phyloP scores from a whole-genome alignment of 2,113 vertebrate genomes.

The Procavia capensis region DNA sequence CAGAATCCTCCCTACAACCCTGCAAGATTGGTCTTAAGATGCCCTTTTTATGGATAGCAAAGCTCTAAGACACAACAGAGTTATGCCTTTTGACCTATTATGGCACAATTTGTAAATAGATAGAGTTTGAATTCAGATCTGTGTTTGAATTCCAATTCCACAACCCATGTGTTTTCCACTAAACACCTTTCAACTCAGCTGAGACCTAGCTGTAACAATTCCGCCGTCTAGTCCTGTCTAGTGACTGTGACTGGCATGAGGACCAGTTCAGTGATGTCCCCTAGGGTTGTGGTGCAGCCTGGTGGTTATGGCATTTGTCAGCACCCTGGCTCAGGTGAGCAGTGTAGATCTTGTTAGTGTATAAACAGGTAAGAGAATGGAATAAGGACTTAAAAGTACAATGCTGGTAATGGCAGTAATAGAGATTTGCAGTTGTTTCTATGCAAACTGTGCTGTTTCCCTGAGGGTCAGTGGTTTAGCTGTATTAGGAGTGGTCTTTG shows the following conservation, averaged over 20 bases:
- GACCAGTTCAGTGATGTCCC: neutral
- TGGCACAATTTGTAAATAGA: neutral
- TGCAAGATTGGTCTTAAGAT: neutral
- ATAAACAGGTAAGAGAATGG: neutral
- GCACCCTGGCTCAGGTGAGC: neutral
- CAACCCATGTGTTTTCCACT: neutral
- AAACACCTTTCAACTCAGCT: neutral
- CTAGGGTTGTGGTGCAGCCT: neutral
- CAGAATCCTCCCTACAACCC: neutral
- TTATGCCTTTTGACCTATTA: neutral
- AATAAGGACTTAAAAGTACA: neutral
- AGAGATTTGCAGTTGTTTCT: neutral
- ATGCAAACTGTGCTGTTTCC: neutral
- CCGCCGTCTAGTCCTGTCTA: neutral
- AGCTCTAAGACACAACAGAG: neutral
- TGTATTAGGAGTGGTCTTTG: neutral
- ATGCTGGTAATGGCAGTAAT: neutral
- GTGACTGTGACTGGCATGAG: neutral
- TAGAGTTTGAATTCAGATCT: neutral
- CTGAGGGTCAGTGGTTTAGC: neutral
- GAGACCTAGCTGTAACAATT: neutral
- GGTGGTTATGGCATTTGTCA: neutral
- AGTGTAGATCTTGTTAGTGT: neutral
- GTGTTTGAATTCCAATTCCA: neutral
- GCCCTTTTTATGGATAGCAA: neutral